phyloP scores from a whole-genome alignment of 2,113 vertebrate species.

The Meles meles region DNA sequence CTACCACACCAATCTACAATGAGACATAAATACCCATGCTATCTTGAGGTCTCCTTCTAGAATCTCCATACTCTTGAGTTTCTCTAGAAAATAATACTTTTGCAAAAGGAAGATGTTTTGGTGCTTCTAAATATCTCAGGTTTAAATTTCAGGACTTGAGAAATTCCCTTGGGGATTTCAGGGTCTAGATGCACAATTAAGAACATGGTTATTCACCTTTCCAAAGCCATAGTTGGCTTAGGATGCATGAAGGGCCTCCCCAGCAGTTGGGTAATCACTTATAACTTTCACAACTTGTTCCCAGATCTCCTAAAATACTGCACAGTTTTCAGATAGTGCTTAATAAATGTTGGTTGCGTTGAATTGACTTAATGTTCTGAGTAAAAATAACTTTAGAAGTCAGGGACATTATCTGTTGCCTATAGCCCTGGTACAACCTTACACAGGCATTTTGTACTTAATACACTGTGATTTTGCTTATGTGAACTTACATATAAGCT shows the following conservation, averaged over 20 bases:
- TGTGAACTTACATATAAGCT: background rate
- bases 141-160: background rate
- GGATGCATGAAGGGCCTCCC: background rate
- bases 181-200: background rate
- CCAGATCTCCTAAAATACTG: background rate
- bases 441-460: background rate
- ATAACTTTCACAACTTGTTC: background rate
- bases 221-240: background rate
- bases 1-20: background rate
- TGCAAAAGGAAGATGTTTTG: background rate
- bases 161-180: background rate
- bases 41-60: background rate
- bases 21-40: background rate
- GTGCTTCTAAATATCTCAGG: background rate
- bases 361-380: background rate
- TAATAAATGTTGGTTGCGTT: background rate
- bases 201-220: background rate
- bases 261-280: background rate
- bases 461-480: background rate
- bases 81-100: background rate
- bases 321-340: background rate
- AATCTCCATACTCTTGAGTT: background rate
- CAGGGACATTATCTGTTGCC: background rate
- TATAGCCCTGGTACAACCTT: background rate
- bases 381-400: background rate